phyloP scores from a whole-genome alignment of 2,797 vertebrate species.

The Cyclura pinguis region DNA sequence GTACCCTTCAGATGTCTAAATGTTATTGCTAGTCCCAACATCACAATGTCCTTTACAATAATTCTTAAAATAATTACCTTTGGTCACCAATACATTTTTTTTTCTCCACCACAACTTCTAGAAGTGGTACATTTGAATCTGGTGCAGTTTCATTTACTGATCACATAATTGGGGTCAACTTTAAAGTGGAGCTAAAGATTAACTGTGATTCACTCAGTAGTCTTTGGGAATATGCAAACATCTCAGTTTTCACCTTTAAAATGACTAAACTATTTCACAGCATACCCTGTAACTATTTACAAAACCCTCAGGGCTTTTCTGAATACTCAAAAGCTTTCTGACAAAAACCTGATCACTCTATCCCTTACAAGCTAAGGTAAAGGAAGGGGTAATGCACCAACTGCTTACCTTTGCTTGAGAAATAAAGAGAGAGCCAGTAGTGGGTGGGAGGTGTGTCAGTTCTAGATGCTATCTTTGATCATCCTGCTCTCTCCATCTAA shows the following conservation, averaged over 20 bases:
- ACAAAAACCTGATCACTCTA: background rate
- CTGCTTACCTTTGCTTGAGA: background rate
- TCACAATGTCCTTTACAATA: background rate
- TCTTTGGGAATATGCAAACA: background rate
- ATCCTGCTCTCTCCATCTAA: too few species aligned
- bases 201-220: background rate
- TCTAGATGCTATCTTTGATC: too few species aligned
- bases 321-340: background rate
- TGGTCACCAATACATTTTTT: background rate
- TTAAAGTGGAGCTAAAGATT: background rate
- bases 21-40: too few species aligned
- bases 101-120: background rate
- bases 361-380: background rate
- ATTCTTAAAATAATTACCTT: background rate
- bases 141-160: background rate
- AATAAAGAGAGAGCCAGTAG: background rate
- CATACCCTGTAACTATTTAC: background rate
- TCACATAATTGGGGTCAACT: background rate
- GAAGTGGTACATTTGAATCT: background rate
- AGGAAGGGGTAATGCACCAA: background rate
- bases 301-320: background rate
- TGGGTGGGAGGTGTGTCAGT: too few species aligned
- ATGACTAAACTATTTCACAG: background rate
- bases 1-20: too few species aligned
- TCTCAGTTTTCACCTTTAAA: background rate